phyloP scores from a whole-genome alignment of 2,888 invertebrate species.

The Euphydryas editha region DNA sequence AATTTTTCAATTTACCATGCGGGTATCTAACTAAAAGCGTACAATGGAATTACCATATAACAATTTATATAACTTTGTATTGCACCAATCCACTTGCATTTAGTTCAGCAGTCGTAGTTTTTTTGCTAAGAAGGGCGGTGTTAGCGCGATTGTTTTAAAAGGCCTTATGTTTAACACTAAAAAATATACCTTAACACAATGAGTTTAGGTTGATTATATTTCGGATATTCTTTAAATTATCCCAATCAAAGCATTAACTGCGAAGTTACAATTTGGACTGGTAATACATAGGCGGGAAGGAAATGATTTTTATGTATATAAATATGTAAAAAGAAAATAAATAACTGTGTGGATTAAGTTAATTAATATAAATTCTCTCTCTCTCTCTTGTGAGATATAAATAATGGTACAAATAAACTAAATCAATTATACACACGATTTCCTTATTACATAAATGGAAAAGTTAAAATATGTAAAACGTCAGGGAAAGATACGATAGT shows the following conservation, averaged over 20 bases:
- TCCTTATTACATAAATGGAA: not conserved
- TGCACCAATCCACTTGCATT: constrained; percentile 46
- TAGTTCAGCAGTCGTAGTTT: constrained; percentile 38
- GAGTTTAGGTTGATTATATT: constrained; percentile 13
- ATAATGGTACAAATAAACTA: not conserved
- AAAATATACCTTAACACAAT: constrained; percentile 1
- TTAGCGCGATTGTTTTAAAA: constrained; percentile 17
- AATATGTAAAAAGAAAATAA: no score
- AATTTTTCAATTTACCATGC: constrained; percentile 40
- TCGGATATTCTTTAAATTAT: not conserved
- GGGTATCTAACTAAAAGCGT: constrained; percentile 31
- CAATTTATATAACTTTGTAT: constrained; percentile 37
- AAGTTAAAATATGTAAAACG: not conserved
- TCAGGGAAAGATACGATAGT: constrained; percentile 3
- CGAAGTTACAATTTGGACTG: constrained; percentile 12
- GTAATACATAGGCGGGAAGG: constrained; percentile 6
- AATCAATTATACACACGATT: not conserved
- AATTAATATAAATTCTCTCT: no score
- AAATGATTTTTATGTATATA: constrained; percentile 1
- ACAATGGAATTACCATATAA: constrained; percentile 29
- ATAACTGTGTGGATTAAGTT: no score
- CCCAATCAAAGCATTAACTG: constrained; percentile 1
- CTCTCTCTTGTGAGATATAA: no score
- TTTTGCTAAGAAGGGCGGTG: constrained; percentile 46
- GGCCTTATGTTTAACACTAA: not conserved